Conservation (phyloP, 1,140 invertebrate species). For the Drosophila biarmipes region DNA sequence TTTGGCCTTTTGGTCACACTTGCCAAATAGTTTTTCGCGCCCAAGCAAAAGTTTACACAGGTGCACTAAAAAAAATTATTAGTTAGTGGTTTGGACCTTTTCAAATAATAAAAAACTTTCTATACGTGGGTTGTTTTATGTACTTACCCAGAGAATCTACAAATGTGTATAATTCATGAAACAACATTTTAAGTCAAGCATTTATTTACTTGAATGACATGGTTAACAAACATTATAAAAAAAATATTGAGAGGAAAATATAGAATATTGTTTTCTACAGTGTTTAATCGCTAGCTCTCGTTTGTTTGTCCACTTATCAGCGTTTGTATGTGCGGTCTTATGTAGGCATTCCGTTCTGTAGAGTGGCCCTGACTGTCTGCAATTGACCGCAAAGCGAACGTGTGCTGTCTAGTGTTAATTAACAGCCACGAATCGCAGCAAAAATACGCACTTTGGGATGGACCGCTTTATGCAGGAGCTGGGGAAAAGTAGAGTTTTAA, state of each 20-base stretch:
- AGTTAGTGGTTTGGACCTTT: neutral
- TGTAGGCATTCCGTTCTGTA: conserved; percentile 38
- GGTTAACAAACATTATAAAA: too few species aligned
- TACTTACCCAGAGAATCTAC: too few species aligned
- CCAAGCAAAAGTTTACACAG: conserved; percentile 9
- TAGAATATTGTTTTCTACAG: neutral
- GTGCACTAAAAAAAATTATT: conserved; percentile 3
- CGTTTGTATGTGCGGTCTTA: conserved; percentile 18
- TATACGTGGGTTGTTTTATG: too few species aligned
- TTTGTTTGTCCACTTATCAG: conserved; percentile 36
- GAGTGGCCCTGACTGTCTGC: conserved; percentile 51
- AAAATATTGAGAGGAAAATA: too few species aligned
- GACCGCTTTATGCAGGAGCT: neutral
- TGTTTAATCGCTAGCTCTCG: conserved; percentile 7
- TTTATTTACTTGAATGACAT: neutral
- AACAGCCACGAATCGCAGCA: conserved; percentile 37
- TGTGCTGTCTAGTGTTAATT: conserved; percentile 52
- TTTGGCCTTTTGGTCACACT: conserved; percentile 32
- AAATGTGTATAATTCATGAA: too few species aligned
- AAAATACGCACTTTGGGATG: conserved; percentile 12
- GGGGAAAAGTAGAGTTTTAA: neutral
- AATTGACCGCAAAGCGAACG: conserved; percentile 49
- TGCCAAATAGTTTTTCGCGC: conserved; percentile 21
- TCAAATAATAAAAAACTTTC: neutral
- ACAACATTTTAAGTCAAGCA: too few species aligned